Conservation (phyloP, 2,888 invertebrate species). For the Synanthedon formicaeformis region DNA sequence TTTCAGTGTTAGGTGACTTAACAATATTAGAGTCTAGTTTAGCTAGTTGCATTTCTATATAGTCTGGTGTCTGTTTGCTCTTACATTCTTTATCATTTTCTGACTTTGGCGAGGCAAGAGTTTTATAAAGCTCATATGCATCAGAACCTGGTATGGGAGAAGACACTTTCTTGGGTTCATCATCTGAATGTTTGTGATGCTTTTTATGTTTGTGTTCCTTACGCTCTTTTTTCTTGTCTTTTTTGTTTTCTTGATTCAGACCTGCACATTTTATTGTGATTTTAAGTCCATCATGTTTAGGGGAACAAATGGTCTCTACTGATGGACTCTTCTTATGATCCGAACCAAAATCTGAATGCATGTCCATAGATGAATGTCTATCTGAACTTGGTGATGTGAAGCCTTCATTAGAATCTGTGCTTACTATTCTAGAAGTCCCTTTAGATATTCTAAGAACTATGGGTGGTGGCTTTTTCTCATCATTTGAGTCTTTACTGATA, state of each 20-base stretch:
- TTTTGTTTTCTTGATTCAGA: slow-evolving; percentile 47
- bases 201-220: slow-evolving; percentile 67
- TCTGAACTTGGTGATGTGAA: slow-evolving; percentile 67
- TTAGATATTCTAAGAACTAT: slow-evolving; percentile 91
- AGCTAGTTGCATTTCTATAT: slow-evolving; percentile 50
- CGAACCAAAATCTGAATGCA: slow-evolving; percentile 50
- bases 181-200: slow-evolving; percentile 50
- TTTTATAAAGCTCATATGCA: slow-evolving; percentile 63
- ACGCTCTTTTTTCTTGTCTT: slow-evolving; percentile 59
- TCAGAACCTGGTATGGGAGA: slow-evolving; percentile 67
- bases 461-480: slow-evolving; percentile 76
- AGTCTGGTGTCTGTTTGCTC: slow-evolving; percentile 31
- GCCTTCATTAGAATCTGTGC: slow-evolving; percentile 75
- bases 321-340: slow-evolving; percentile 56
- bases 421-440: slow-evolving; percentile 75
- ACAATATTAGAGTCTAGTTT: slow-evolving; percentile 40
- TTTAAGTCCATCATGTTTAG: slow-evolving; percentile 64
- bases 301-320: slow-evolving; percentile 57
- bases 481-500: slow-evolving; percentile 57
- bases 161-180: slow-evolving; percentile 43
- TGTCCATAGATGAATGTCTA: slow-evolving; percentile 61
- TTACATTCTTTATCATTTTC: slow-evolving; percentile 34
- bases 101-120: slow-evolving; percentile 58
- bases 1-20: slow-evolving; percentile 41
- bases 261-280: slow-evolving; percentile 64